Conservation (phyloP, 2,888 invertebrate genomes). For the Xanthia togata region DNA sequence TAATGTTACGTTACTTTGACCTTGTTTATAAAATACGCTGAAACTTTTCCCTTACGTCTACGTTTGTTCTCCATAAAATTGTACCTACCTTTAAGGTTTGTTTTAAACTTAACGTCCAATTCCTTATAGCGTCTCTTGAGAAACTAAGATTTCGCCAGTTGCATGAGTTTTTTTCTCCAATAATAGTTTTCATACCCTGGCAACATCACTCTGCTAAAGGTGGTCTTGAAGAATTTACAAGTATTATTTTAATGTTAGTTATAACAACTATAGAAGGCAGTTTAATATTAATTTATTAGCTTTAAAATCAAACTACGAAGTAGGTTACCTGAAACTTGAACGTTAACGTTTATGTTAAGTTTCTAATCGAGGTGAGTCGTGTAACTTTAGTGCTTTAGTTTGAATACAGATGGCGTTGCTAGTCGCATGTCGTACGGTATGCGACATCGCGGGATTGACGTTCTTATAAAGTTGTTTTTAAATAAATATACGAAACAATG, state of each 20-base stretch:
- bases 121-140: too few species aligned
- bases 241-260: neutral
- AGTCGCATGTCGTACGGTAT: constrained; percentile 10
- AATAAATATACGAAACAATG: too few species aligned
- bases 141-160: too few species aligned
- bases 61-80: neutral
- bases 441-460: neutral
- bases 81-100: too few species aligned
- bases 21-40: neutral
- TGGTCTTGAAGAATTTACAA: neutral
- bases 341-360: constrained; percentile 8
- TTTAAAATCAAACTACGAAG: constrained; percentile 6
- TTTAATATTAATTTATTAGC: constrained; percentile 15
- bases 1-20: neutral
- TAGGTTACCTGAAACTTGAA: constrained; percentile 21
- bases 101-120: too few species aligned
- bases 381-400: constrained; percentile 25
- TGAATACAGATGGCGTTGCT: constrained; percentile 46
- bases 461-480: too few species aligned
- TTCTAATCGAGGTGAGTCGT: constrained; percentile 11
- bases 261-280: neutral
- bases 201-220: too few species aligned
- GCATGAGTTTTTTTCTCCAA: too few species aligned
- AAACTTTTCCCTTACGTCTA: neutral
- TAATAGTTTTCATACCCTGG: too few species aligned